Evolutionary conservation across 1,140 invertebrate species (phyloP).

Genomic region (Megalopta genalis): DNA sequence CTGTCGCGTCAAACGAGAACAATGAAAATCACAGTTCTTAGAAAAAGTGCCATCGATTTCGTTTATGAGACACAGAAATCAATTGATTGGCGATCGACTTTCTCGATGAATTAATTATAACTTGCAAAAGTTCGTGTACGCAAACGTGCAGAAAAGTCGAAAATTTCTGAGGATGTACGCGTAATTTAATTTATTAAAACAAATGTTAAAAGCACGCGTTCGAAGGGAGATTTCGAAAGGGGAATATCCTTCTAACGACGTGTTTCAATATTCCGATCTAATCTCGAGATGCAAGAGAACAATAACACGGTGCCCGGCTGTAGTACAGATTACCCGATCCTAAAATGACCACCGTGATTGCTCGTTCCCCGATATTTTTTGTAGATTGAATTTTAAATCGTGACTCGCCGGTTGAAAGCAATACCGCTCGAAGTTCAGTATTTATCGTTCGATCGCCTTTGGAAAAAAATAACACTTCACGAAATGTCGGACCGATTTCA

Average conservation of each 20-base stretch:
- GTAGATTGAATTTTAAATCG: conserved; percentile 48
- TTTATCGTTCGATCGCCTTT: conserved; percentile 54
- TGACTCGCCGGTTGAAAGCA: conserved; percentile 23
- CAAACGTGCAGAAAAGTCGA: too few species aligned
- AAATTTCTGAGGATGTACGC: too few species aligned
- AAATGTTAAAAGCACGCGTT: too few species aligned
- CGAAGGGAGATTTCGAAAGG: too few species aligned
- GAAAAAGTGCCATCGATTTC: too few species aligned
- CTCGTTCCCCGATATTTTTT: conserved; percentile 34
- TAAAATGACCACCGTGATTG: conserved; percentile 7
- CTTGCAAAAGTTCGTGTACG: too few species aligned
- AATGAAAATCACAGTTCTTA: too few species aligned
- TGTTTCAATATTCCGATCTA: background rate
- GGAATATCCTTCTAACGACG: background rate
- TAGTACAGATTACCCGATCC: background rate
- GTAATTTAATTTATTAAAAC: too few species aligned
- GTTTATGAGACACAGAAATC: too few species aligned
- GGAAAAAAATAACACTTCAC: conserved; percentile 54
- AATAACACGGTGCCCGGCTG: background rate
- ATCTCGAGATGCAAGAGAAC: background rate
- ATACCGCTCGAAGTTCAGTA: conserved; percentile 25
- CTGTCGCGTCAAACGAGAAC: too few species aligned
- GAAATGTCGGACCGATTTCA: conserved; percentile 58
- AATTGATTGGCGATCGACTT: too few species aligned
- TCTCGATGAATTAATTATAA: too few species aligned